Percentiles rank a stretch among this genome's conserved stretches.
These are phyloP conservation scores for Poecile montanus DNA, from an alignment of 2,797 vertebrate genomes.

Conservation along the genomic window DNA sequence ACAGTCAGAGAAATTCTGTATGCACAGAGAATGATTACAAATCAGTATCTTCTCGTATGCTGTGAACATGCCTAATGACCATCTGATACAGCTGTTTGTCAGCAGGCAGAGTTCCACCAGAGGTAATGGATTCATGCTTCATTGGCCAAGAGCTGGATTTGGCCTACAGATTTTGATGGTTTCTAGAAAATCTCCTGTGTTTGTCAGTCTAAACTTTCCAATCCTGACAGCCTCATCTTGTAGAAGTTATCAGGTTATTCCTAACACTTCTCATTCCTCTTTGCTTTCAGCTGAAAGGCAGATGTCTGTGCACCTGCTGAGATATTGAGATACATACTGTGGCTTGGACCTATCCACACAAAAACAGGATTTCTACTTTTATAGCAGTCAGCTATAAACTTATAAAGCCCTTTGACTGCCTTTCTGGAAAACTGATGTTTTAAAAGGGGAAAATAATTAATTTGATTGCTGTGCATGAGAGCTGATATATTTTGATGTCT, in stretches of 20 bases:
- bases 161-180: neutral
- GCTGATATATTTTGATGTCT: neutral
- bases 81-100: neutral
- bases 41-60: neutral
- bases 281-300: neutral
- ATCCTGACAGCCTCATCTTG: neutral
- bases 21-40: neutral
- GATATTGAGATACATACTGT: accelerated
- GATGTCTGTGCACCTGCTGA: neutral
- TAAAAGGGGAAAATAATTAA: neutral
- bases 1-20: neutral
- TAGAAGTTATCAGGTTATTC: neutral
- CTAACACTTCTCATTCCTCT: neutral
- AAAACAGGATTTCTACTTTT: neutral
- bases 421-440: neutral
- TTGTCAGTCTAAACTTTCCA: neutral
- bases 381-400: neutral
- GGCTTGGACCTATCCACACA: neutral
- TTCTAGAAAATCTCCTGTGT: neutral
- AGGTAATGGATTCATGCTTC: neutral
- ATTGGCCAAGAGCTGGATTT: neutral
- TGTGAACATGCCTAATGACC: neutral
- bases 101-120: neutral
- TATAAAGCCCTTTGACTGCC: neutral
- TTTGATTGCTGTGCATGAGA: neutral